Conservation (phyloP, 2,113 vertebrate genomes). For the Malaclemys terrapin region DNA sequence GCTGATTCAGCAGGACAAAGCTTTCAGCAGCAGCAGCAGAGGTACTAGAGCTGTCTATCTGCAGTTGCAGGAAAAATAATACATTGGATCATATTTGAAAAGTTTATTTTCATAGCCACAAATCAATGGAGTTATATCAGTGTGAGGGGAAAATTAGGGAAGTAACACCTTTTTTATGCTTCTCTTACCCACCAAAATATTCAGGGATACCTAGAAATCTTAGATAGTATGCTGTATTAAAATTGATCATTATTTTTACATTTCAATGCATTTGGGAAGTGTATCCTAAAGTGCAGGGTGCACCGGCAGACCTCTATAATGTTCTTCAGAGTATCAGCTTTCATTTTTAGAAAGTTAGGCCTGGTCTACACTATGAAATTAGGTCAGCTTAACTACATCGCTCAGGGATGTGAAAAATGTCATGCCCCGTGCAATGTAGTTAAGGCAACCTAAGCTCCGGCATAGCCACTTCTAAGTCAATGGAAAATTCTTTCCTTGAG, state of each 20-base stretch:
- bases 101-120: not conserved
- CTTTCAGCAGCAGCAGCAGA: not conserved
- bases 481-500: no score
- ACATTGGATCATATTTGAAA: not conserved
- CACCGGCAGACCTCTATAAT: not conserved
- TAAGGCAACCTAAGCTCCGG: not conserved
- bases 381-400: not conserved
- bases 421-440: accelerated
- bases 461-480: not conserved
- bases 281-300: not conserved
- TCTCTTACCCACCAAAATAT: not conserved
- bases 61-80: not conserved
- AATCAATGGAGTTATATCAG: not conserved
- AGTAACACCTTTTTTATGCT: not conserved
- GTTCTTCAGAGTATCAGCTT: not conserved
- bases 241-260: not conserved
- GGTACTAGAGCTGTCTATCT: not conserved
- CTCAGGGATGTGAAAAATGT: not conserved
- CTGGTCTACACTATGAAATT: not conserved
- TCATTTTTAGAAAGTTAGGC: not conserved
- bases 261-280: not conserved
- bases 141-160: not conserved
- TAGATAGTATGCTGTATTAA: not conserved
- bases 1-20: not conserved
- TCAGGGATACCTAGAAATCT: not conserved